Conservation (phyloP, 2,888 invertebrate genomes). For the Nudaria mundana region DNA sequence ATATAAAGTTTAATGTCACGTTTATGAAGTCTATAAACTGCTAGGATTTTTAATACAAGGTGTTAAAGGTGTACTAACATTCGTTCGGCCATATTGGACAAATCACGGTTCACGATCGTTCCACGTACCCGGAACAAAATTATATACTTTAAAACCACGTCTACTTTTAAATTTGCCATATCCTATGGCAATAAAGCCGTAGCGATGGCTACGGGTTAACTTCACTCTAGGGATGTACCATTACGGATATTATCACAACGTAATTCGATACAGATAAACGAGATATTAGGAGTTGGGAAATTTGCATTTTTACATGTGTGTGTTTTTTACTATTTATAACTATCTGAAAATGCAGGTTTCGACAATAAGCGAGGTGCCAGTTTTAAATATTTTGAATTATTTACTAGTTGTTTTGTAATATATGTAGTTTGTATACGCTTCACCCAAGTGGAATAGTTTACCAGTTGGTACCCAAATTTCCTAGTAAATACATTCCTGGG, state of each 20-base stretch:
- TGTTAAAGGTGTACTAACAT: constrained; percentile 13
- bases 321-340: too few species aligned
- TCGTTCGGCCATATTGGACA: constrained; percentile 14
- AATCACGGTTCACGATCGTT: constrained; percentile 27
- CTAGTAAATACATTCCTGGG: too few species aligned
- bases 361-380: too few species aligned
- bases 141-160: constrained; percentile 24
- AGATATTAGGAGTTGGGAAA: too few species aligned
- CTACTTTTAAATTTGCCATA: constrained; percentile 27
- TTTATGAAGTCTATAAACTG: constrained; percentile 4
- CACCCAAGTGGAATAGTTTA: too few species aligned
- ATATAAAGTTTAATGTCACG: constrained; percentile 4
- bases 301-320: too few species aligned
- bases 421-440: too few species aligned
- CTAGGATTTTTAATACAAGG: constrained; percentile 21
- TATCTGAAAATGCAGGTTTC: too few species aligned
- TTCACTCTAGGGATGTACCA: constrained; percentile 22
- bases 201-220: constrained; percentile 21
- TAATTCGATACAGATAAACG: not conserved
- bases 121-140: constrained; percentile 21
- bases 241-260: not conserved
- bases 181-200: constrained; percentile 23
- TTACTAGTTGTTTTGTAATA: too few species aligned
- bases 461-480: too few species aligned
- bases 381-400: too few species aligned